Conservation (phyloP, 2,797 vertebrate genomes). For the Lutra lutra region DNA sequence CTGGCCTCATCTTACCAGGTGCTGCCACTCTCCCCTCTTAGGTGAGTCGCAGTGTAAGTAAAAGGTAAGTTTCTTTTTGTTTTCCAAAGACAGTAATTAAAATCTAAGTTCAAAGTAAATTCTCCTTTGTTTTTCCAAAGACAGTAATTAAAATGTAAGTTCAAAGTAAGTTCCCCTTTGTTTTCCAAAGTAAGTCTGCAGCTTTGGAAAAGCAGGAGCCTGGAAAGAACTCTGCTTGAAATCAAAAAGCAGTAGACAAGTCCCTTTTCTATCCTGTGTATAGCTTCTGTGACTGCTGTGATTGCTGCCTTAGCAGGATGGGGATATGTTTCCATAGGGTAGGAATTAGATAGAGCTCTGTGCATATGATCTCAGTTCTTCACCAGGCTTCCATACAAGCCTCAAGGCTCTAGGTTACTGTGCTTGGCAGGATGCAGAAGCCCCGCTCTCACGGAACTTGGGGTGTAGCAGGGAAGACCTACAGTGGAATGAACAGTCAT, state of each 20-base stretch:
- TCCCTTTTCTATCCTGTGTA: not conserved
- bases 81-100: not conserved
- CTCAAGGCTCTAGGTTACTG: not conserved
- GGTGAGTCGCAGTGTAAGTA: not conserved
- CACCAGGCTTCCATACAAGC: not conserved
- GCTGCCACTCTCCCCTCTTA: not conserved
- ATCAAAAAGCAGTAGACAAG: not conserved
- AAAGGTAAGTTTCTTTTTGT: not conserved
- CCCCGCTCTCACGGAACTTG: not conserved
- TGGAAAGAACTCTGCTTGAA: not conserved
- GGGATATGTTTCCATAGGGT: not conserved
- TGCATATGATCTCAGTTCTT: not conserved
- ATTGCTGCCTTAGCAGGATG: not conserved
- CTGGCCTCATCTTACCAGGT: not conserved
- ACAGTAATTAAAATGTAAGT: not conserved
- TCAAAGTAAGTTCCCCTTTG: not conserved
- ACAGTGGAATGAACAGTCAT: not conserved
- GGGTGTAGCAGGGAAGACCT: not conserved
- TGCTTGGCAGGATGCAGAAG: not conserved
- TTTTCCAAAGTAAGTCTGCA: not conserved
- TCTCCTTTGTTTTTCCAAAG: not conserved
- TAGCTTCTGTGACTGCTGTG: not conserved
- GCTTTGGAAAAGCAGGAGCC: slow-evolving; percentile 26
- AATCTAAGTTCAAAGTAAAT: not conserved
- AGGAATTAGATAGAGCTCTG: not conserved